phyloP scores from a whole-genome alignment of 1,140 invertebrate genomes.

The Ceratoteleas bidentatus region DNA sequence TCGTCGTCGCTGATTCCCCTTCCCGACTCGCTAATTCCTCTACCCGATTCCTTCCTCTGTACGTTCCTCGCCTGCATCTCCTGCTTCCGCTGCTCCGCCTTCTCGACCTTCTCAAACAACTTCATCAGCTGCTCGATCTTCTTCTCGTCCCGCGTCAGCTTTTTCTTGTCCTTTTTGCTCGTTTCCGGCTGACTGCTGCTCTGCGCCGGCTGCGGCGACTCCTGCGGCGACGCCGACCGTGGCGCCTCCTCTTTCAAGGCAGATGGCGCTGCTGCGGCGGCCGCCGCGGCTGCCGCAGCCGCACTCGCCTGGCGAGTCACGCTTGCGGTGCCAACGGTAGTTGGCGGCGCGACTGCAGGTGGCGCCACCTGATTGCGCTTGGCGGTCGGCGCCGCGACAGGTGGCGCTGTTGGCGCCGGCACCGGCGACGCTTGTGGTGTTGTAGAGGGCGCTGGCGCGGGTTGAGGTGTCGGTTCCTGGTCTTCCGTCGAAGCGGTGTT shows the following conservation, averaged over 20 bases:
- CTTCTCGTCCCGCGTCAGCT: constrained; percentile 94
- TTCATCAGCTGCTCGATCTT: constrained; percentile 98
- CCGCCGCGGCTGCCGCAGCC: constrained; percentile 67
- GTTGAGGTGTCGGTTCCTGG: constrained; percentile 6
- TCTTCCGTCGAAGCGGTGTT: constrained; percentile 75
- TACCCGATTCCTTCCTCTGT: constrained; percentile 80
- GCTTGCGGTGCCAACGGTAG: constrained; percentile 16
- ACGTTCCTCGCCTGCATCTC: constrained; percentile 84
- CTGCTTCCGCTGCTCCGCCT: constrained; percentile 89
- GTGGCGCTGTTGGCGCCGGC: constrained; percentile 52
- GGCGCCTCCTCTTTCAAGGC: constrained; percentile 58
- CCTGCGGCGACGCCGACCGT: constrained; percentile 72
- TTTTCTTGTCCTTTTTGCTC: constrained; percentile 83
- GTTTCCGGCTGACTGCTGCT: constrained; percentile 73
- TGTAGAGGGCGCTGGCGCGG: not conserved
- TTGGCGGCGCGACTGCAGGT: not conserved
- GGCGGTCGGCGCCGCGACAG: constrained; percentile 69
- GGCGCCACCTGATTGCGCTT: constrained; percentile 70
- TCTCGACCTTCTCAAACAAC: constrained; percentile 92
- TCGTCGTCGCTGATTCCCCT: constrained; percentile 80
- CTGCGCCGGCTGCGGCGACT: constrained; percentile 70
- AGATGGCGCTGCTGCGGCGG: not conserved
- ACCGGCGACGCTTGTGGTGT: constrained; percentile 65
- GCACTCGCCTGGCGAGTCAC: constrained; percentile 71
- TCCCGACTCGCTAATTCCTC: too few relatives aligned